Conservation (phyloP, 2,888 invertebrate species). For the Lithodes maja region DNA sequence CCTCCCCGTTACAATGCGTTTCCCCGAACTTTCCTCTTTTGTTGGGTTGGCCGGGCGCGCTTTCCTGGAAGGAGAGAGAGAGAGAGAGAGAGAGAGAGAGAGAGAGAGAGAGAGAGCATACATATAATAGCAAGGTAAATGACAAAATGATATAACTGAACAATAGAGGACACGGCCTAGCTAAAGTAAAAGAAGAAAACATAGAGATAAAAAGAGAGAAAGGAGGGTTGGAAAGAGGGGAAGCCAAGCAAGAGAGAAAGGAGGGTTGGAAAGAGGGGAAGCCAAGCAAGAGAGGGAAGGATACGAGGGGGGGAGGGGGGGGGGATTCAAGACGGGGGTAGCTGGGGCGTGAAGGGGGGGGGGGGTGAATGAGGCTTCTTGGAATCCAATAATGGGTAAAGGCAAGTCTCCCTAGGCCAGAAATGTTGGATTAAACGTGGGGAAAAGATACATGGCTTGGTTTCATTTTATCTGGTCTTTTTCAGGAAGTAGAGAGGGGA, state of each 20-base stretch:
- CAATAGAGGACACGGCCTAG: neutral
- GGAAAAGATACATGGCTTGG: neutral
- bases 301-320: neutral
- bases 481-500: neutral
- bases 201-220: neutral
- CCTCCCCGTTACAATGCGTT: neutral
- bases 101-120: neutral
- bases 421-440: conserved; percentile 1
- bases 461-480: neutral
- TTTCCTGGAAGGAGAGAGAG: neutral
- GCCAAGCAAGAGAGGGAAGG: neutral
- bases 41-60: neutral
- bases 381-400: neutral
- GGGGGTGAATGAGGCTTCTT: neutral
- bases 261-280: no score
- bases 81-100: neutral
- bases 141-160: neutral
- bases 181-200: neutral
- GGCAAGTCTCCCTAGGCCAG: neutral
- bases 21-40: neutral
- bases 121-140: neutral
- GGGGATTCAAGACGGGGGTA: neutral
- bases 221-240: neutral
- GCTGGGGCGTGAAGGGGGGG: neutral
- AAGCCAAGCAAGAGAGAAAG: neutral